These are phyloP conservation scores for Willowsia nigromaculata DNA, from an alignment of 2,888 invertebrate species.

Conservation along the genomic window DNA sequence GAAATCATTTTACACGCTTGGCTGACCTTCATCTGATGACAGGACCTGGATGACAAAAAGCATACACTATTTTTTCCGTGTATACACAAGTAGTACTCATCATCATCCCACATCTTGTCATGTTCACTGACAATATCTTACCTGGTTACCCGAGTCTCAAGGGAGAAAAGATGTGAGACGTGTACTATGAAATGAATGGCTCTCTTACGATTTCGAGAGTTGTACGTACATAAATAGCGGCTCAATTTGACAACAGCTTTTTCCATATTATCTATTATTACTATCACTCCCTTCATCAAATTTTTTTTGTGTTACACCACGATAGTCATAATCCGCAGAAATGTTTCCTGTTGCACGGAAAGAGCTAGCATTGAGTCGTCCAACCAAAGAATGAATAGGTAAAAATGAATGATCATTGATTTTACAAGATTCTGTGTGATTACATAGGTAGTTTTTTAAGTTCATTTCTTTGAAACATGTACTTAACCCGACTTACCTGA, in stretches of 20 bases:
- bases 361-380: too few relatives aligned
- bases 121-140: neutral
- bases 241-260: neutral
- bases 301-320: neutral
- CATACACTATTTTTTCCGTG: neutral
- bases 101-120: neutral
- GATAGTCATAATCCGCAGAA: neutral
- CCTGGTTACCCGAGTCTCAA: neutral
- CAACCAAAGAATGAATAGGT: too few relatives aligned
- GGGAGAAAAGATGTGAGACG: too few relatives aligned
- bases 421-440: too few relatives aligned
- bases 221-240: neutral
- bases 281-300: neutral
- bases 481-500: too few relatives aligned
- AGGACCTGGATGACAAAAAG: neutral
- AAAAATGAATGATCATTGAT: too few relatives aligned
- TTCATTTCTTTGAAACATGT: too few relatives aligned
- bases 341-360: too few relatives aligned
- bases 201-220: neutral
- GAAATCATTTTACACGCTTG: neutral
- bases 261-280: neutral
- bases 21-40: neutral
- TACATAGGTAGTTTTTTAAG: too few relatives aligned
- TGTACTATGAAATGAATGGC: neutral
- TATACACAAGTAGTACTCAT: neutral